Evolutionary conservation across 2,888 invertebrate species (phyloP).

Genomic region (Tubulanus polymorphus): DNA sequence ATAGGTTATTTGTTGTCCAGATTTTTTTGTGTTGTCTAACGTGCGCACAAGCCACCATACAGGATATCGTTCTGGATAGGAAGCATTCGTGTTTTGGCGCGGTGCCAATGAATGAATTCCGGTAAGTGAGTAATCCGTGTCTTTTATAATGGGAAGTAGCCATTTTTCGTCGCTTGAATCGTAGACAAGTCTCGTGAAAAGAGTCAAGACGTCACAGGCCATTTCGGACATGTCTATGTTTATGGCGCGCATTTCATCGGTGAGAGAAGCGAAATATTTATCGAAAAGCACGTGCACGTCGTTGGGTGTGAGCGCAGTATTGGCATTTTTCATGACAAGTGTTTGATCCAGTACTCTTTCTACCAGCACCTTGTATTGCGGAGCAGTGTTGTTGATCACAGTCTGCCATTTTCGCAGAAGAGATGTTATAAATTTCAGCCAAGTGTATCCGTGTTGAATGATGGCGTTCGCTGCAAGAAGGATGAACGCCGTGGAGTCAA

Average conservation of each 20-base stretch:
- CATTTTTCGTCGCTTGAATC: constrained; percentile 2
- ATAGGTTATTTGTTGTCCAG: background rate
- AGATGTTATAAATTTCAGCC: background rate
- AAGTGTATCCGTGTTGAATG: constrained; percentile 1
- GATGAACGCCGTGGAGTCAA: background rate
- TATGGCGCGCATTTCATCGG: background rate
- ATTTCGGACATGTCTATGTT: constrained; percentile 1
- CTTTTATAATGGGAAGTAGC: background rate
- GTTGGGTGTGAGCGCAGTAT: background rate
- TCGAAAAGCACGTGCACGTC: background rate
- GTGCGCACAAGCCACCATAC: background rate
- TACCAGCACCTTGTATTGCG: background rate
- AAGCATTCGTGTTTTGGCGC: background rate
- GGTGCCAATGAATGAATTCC: background rate
- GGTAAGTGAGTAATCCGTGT: background rate
- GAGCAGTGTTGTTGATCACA: background rate
- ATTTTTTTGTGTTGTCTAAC: background rate
- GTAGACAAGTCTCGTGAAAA: background rate
- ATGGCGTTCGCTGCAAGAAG: background rate
- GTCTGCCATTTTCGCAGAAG: background rate
- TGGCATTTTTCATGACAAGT: constrained; percentile 1
- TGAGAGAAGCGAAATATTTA: background rate
- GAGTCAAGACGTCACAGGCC: background rate
- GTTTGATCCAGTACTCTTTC: background rate
- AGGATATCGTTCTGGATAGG: background rate